phyloP scores from a whole-genome alignment of 2,113 vertebrate genomes.

The Bolborhynchus lineola region DNA sequence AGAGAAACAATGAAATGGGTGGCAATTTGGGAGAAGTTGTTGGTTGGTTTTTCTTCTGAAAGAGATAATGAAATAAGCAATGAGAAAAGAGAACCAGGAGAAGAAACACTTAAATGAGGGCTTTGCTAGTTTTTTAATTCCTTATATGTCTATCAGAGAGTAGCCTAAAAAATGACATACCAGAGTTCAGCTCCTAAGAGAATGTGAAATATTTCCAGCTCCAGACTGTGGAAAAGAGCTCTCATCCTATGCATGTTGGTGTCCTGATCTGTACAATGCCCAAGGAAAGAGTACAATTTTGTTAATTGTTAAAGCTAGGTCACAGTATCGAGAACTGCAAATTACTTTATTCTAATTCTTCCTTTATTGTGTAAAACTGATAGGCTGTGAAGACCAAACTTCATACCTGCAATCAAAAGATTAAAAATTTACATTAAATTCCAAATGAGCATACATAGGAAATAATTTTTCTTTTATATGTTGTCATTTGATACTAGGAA shows the following conservation, averaged over 20 bases:
- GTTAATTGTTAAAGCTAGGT: neutral
- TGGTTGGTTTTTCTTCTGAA: neutral
- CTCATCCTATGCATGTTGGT: neutral
- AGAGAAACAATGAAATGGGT: neutral
- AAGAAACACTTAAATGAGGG: neutral
- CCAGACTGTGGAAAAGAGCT: neutral
- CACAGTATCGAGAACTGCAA: neutral
- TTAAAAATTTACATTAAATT: neutral
- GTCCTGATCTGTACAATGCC: neutral
- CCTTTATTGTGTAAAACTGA: neutral
- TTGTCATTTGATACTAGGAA: neutral
- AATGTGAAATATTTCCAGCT: neutral
- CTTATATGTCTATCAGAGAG: neutral
- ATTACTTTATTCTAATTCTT: neutral
- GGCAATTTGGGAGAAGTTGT: neutral
- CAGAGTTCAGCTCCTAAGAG: neutral
- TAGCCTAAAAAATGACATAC: neutral
- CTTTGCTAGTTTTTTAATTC: neutral
- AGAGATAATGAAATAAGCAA: neutral
- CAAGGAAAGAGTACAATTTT: neutral
- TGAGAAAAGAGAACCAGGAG: neutral
- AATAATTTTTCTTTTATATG: neutral
- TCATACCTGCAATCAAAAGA: neutral
- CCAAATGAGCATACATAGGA: neutral
- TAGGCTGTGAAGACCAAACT: neutral